These are phyloP conservation scores for Gymnoscelis rufifasciata DNA, from an alignment of 2,888 invertebrate genomes.

Conservation along the genomic window DNA sequence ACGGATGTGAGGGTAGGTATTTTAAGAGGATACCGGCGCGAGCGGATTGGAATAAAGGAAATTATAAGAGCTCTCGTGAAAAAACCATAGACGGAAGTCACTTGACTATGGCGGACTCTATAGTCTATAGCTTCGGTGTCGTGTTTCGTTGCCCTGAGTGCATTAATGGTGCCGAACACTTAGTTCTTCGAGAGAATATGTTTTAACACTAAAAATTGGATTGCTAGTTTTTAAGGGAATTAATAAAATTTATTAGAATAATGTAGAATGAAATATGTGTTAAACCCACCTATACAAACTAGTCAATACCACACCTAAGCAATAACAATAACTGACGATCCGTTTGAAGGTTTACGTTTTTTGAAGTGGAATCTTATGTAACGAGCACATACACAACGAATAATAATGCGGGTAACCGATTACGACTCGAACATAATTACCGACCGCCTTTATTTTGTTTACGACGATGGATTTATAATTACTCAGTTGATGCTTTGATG, in stretches of 20 bases:
- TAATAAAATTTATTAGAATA: too few species aligned
- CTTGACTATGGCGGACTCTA: conserved; percentile 45
- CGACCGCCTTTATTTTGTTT: conserved; percentile 26
- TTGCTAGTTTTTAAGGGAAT: too few species aligned
- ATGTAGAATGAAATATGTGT: too few species aligned
- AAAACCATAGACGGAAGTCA: conserved; percentile 71
- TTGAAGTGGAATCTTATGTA: conserved; percentile 58
- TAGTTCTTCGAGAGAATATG: too few species aligned
- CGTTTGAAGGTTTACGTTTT: conserved; percentile 60
- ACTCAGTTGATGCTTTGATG: conserved; percentile 60
- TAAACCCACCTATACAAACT: neutral
- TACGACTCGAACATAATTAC: conserved; percentile 61
- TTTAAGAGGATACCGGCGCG: conserved; percentile 74
- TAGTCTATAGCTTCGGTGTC: conserved; percentile 38
- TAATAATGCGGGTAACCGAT: conserved; percentile 60
- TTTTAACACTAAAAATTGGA: too few species aligned
- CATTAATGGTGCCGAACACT: conserved; percentile 5
- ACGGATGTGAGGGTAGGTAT: conserved; percentile 78
- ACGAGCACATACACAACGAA: conserved; percentile 45
- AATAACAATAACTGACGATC: conserved; percentile 60
- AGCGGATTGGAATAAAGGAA: conserved; percentile 76
- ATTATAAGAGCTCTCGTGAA: conserved; percentile 73
- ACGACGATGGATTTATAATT: conserved; percentile 55
- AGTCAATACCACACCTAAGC: conserved; percentile 34
- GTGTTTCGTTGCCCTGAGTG: conserved; percentile 38